Percentiles rank a stretch among this genome's conserved stretches.
These are phyloP conservation scores for Phainopepla nitens DNA, from an alignment of 2,113 vertebrate genomes.

Conservation along the genomic window DNA sequence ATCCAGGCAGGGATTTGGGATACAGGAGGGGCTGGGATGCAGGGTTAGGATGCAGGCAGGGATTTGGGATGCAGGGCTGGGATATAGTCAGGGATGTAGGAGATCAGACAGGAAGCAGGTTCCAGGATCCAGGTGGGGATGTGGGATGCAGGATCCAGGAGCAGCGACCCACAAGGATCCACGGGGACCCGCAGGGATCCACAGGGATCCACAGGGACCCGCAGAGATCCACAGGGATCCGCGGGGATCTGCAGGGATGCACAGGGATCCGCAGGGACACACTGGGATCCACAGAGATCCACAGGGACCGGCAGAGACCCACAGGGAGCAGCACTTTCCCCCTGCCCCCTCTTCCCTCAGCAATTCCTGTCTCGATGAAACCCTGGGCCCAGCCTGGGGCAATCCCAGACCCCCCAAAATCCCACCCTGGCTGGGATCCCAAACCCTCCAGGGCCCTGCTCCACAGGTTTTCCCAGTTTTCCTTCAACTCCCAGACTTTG, in stretches of 20 bases:
- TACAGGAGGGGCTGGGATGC: background rate
- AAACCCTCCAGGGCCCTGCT: too few species aligned
- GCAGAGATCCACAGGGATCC: background rate
- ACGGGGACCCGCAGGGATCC: background rate
- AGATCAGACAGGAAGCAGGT: too few species aligned
- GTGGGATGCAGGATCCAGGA: too few species aligned
- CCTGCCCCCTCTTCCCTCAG: too few species aligned
- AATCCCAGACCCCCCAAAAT: fast-evolving
- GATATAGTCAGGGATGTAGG: background rate
- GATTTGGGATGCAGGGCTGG: background rate
- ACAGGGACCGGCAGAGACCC: too few species aligned
- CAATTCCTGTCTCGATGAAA: background rate
- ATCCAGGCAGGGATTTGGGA: background rate
- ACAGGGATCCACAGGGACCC: background rate
- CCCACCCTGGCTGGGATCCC: too few species aligned
- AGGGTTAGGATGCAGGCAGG: background rate
- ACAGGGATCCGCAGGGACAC: background rate
- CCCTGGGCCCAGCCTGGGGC: background rate
- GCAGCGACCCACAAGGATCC: background rate
- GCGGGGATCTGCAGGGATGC: too few species aligned
- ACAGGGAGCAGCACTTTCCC: background rate
- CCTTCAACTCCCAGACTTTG: too few species aligned
- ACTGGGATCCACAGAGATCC: background rate
- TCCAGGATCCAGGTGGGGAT: background rate
- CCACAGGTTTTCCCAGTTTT: too few species aligned